These are phyloP conservation scores for Calcarius lapponicus DNA, from an alignment of 2,797 vertebrate species.

Conservation along the genomic window DNA sequence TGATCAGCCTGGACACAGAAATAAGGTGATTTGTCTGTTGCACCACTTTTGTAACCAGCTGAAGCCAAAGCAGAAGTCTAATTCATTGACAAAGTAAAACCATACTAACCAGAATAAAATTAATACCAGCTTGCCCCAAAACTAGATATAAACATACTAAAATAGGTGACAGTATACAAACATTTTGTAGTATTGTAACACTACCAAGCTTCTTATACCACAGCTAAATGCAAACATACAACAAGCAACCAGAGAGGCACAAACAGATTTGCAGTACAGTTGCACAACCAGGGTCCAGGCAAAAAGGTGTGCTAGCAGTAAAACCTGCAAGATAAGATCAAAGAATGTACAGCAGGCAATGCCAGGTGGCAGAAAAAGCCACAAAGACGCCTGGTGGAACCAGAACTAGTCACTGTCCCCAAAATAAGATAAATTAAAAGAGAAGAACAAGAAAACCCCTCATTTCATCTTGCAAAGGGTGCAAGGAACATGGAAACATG, in stretches of 20 bases:
- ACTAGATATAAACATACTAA: not conserved
- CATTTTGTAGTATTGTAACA: not conserved
- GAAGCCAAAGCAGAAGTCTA: not conserved
- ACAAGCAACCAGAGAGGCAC: not conserved
- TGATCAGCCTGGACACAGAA: not conserved
- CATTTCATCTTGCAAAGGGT: not conserved
- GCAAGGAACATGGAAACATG: not conserved
- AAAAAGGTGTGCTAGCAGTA: not conserved
- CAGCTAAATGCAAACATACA: not conserved
- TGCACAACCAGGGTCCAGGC: not conserved
- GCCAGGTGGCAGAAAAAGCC: not conserved
- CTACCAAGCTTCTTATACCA: not conserved
- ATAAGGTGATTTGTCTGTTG: not conserved
- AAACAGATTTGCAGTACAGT: not conserved
- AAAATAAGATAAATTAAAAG: not conserved
- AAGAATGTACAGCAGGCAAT: not conserved
- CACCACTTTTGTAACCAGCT: not conserved
- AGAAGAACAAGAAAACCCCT: not conserved
- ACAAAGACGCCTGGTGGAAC: not conserved
- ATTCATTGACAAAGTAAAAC: not conserved
- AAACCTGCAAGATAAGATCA: constrained; percentile 18
- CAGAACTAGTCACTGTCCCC: not conserved
- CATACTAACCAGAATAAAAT: not conserved
- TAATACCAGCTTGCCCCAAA: not conserved
- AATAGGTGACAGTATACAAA: not conserved